Evolutionary conservation across 1,140 invertebrate genomes (phyloP), one percentile per base, ranked within the genome.

Genomic region (Meloidogyne hapla): DNA sequence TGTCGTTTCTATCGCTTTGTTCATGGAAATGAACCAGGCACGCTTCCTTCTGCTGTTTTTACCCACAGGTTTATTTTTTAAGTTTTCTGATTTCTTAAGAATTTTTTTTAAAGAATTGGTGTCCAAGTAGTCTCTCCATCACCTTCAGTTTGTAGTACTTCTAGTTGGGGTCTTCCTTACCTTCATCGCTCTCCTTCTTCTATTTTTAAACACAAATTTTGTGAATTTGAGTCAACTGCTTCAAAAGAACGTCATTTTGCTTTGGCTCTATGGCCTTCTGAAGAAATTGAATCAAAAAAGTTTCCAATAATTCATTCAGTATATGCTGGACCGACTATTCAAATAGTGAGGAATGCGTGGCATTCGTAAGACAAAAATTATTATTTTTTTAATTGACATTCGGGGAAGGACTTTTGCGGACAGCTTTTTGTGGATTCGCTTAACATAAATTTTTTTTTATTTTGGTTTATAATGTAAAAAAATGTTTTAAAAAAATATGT

Each of bases 241-340:
- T 65, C 81, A 23, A 42, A 25, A 93, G 5, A 91, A 93, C 87
- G 89, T 94, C 75, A 93, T 92, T 85, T 91, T 90, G 8, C 91
- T 92, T 80, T 90, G 91, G 82, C 90, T 93, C 74, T 90, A 90
- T 76, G 91, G 91, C 15, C 93, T 92, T 33, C 91, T 21, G 48
- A n/a, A 48, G 45, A 48, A 18, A 48, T 5, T n/a, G 48, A 56
- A 56, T 5, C 12, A n/a, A 15, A 48, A 42, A 93, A 93, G 77
- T 96, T 96, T 89, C 96, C 96, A 1, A 95, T 94, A 1, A 92
- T 99, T 73, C 89, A 98, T 18, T 94, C 96, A 88, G 93, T 99
- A 21, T 99, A 99, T 88, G 96, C 95, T 9, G 81, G 79, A 6
- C 75, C 75, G 13, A 40, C 33, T 64, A 70, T 72, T 48, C 79